Evolutionary conservation across 1,140 invertebrate species (phyloP).

Genomic region (Microplitis demolitor): DNA sequence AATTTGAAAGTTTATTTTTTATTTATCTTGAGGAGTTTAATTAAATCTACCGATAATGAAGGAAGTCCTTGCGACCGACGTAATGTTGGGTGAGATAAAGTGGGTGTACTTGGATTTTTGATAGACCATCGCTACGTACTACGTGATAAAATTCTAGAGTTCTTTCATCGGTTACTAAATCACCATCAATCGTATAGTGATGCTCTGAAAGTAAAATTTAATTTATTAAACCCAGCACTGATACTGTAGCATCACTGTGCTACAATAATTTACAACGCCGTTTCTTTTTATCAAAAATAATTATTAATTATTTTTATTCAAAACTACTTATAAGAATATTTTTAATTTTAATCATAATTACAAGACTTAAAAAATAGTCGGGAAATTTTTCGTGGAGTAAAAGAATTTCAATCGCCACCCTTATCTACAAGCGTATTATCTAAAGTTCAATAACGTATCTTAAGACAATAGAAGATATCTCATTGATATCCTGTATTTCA

Average conservation of each 20-base stretch:
- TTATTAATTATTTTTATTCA: no score
- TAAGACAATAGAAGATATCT: no score
- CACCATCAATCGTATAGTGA: constrained; percentile 61
- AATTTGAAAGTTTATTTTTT: constrained; percentile 25
- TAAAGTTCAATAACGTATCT: no score
- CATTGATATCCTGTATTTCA: no score
- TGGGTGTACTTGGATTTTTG: constrained; percentile 65
- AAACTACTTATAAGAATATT: no score
- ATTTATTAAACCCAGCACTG: not conserved
- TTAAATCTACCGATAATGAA: constrained; percentile 58
- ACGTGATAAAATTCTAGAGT: constrained; percentile 73
- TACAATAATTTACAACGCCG: not conserved
- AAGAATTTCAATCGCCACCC: no score
- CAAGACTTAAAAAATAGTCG: no score
- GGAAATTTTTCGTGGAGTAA: no score
- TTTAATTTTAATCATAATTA: no score
- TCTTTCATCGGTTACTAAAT: constrained; percentile 64
- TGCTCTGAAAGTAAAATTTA: constrained; percentile 63
- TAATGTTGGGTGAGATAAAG: constrained; percentile 70
- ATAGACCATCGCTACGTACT: constrained; percentile 71
- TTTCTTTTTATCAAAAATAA: no score
- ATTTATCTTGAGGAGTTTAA: constrained; percentile 17
- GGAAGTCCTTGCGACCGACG: constrained; percentile 67
- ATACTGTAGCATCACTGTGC: not conserved
- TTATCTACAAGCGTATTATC: no score